Percentiles rank a stretch among this genome's conserved stretches.
phyloP scores from a whole-genome alignment of 2,888 invertebrate species.

The Calameuta idolon region DNA sequence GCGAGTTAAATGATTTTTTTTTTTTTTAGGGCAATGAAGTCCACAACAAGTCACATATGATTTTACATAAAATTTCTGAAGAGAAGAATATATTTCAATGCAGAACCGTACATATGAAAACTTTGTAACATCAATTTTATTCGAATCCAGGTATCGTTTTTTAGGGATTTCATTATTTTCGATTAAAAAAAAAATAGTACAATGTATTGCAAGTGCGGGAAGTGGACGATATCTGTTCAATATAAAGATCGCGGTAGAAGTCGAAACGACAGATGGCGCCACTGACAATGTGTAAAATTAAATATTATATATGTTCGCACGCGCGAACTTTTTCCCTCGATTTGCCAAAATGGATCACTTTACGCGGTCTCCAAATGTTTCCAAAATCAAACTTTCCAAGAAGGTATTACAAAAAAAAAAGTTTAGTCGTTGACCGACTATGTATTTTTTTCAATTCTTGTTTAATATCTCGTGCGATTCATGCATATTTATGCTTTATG shows the following conservation, averaged over 20 bases:
- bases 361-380: no score
- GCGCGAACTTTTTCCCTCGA: no score
- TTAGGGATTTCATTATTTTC: neutral
- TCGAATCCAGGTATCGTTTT: neutral
- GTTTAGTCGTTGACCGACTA: neutral
- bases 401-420: neutral
- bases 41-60: neutral
- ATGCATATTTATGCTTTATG: neutral
- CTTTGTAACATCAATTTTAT: neutral
- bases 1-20: neutral
- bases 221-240: no score
- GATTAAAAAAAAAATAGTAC: no score
- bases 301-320: no score
- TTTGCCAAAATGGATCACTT: no score
- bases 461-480: neutral
- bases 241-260: no score
- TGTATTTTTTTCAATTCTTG: neutral
- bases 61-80: neutral
- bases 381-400: no score
- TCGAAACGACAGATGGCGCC: no score
- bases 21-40: neutral
- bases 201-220: no score
- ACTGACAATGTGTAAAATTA: no score
- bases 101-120: neutral
- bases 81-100: neutral